Conservation (phyloP, 2,888 invertebrate species). For the Napeogenes sylphis region DNA sequence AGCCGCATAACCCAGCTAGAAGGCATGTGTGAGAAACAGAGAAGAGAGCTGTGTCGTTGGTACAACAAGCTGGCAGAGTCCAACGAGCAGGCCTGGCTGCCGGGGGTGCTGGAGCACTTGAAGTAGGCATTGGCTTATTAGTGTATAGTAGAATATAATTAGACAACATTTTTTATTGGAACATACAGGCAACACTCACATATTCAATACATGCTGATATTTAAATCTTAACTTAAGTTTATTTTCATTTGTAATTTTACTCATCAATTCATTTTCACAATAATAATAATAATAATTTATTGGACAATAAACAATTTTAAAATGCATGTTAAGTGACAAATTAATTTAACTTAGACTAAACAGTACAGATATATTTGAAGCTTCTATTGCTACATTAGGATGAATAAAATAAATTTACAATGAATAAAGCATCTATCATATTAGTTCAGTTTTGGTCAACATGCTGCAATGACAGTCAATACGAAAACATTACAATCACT, state of each 20-base stretch:
- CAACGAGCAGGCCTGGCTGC: conserved; percentile 59
- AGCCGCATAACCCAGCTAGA: conserved; percentile 67
- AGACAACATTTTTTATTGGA: neutral
- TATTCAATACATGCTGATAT: neutral
- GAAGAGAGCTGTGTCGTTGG: conserved; percentile 64
- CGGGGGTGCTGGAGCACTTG: conserved; percentile 62
- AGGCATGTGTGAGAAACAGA: conserved; percentile 58
- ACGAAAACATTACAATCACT: neutral
- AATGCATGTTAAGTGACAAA: too few relatives aligned
- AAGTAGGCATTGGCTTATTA: conserved; percentile 43
- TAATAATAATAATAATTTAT: too few relatives aligned
- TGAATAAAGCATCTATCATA: neutral
- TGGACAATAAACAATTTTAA: too few relatives aligned
- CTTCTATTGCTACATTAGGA: too few relatives aligned
- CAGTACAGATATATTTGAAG: too few relatives aligned
- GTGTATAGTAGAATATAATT: neutral
- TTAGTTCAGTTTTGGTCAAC: neutral
- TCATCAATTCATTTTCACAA: too few relatives aligned
- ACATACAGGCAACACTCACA: neutral
- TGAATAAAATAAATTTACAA: too few relatives aligned
- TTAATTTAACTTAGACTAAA: too few relatives aligned
- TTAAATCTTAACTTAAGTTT: too few relatives aligned
- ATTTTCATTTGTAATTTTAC: too few relatives aligned
- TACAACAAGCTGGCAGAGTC: conserved; percentile 58
- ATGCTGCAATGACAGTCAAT: neutral